Evolutionary conservation across 2,113 vertebrate genomes (phyloP).

Genomic region (Tor tambroides): DNA sequence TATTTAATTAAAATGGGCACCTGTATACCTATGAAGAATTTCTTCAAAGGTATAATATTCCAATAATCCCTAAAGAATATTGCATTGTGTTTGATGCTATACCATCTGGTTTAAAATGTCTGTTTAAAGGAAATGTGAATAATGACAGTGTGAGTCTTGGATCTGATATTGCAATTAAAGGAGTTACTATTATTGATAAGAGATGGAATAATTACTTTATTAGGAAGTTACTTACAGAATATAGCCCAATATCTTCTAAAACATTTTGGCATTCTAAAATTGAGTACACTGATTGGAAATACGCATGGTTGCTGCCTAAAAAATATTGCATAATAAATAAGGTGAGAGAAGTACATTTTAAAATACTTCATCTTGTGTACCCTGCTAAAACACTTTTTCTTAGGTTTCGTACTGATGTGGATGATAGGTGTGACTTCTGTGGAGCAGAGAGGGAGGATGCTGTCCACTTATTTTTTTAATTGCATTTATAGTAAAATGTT

Average conservation of each 20-base stretch:
- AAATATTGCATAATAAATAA: background rate
- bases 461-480: background rate
- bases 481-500: background rate
- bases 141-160: background rate
- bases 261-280: background rate
- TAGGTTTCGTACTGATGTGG: background rate
- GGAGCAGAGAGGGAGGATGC: background rate
- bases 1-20: too few species aligned
- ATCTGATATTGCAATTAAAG: background rate
- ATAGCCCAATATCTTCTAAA: background rate
- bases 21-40: background rate
- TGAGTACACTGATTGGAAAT: background rate
- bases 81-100: background rate
- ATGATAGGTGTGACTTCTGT: background rate
- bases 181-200: background rate
- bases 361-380: background rate
- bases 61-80: background rate
- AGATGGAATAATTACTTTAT: background rate
- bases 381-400: background rate
- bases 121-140: background rate
- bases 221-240: background rate
- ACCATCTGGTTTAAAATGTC: background rate
- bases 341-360: background rate
- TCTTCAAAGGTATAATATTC: background rate
- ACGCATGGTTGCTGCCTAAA: background rate